Evolutionary conservation across 1,140 invertebrate genomes (phyloP).

Genomic region (Vollenhovia emeryi): DNA sequence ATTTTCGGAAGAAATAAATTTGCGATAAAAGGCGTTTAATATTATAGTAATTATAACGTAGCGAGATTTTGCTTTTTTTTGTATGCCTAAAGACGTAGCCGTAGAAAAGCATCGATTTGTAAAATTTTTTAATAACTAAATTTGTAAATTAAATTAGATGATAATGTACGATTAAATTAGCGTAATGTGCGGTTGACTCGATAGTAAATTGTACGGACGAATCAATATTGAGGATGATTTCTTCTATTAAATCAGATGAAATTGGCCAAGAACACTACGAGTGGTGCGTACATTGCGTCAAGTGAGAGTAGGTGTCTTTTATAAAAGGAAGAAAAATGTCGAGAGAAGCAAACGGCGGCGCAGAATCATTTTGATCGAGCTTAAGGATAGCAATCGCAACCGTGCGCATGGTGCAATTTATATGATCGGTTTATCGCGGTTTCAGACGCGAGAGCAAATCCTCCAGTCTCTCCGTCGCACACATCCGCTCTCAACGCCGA

Average conservation of each 20-base stretch:
- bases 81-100: slow-evolving; percentile 61
- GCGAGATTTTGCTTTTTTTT: slow-evolving; percentile 57
- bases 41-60: slow-evolving; percentile 66
- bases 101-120: slow-evolving; percentile 9
- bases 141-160: slow-evolving; percentile 5
- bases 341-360: background rate
- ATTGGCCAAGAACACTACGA: background rate
- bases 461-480: background rate
- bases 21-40: slow-evolving; percentile 29
- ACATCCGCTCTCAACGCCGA: background rate
- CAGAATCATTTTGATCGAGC: background rate
- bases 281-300: background rate
- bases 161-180: background rate
- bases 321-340: background rate
- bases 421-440: background rate
- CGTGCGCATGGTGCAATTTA: background rate
- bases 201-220: background rate
- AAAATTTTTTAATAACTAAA: slow-evolving; percentile 14
- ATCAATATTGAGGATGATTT: background rate
- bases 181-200: no score
- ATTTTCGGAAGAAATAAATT: background rate
- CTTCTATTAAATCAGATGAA: slow-evolving; percentile 7
- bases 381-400: background rate
- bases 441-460: background rate
- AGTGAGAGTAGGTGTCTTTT: background rate